Evolutionary conservation across 2,797 vertebrate genomes (phyloP).

Genomic region (Microctenopoma steveboyesi): DNA sequence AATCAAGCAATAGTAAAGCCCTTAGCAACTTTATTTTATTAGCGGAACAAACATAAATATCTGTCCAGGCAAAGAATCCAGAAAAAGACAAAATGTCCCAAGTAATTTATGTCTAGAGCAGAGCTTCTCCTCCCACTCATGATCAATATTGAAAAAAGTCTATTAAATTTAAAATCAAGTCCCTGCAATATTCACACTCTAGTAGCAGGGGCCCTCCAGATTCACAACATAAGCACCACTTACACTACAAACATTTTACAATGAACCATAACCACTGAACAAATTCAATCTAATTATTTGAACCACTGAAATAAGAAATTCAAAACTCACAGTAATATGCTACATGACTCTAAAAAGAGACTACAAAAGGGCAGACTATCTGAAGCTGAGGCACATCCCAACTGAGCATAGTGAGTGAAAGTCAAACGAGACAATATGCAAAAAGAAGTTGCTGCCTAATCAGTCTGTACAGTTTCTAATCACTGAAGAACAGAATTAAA

Average conservation of each 20-base stretch:
- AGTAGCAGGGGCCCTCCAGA: conserved; percentile 17
- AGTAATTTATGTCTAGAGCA: not conserved
- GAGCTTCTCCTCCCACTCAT: conserved; percentile 4
- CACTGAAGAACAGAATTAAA: conserved; percentile 23
- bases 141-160: conserved; percentile 21
- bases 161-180: conserved; percentile 23
- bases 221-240: conserved; percentile 29
- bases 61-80: not conserved
- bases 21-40: not conserved
- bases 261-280: conserved; percentile 36
- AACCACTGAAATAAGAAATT: conserved; percentile 44
- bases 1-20: not conserved
- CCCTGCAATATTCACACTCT: conserved; percentile 10
- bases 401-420: conserved; percentile 11
- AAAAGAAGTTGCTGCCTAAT: conserved; percentile 5
- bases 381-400: conserved; percentile 15
- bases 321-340: conserved; percentile 28
- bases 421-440: conserved; percentile 36
- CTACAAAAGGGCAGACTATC: conserved; percentile 24
- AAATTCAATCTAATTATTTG: conserved; percentile 56
- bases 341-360: conserved; percentile 30
- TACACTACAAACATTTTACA: conserved; percentile 35
- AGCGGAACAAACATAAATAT: conserved; percentile 1
- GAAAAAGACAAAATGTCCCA: not conserved
- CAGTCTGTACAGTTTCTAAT: conserved; percentile 25